phyloP scores from a whole-genome alignment of 1,140 invertebrate genomes.

The Zaprionus camerounensis region DNA sequence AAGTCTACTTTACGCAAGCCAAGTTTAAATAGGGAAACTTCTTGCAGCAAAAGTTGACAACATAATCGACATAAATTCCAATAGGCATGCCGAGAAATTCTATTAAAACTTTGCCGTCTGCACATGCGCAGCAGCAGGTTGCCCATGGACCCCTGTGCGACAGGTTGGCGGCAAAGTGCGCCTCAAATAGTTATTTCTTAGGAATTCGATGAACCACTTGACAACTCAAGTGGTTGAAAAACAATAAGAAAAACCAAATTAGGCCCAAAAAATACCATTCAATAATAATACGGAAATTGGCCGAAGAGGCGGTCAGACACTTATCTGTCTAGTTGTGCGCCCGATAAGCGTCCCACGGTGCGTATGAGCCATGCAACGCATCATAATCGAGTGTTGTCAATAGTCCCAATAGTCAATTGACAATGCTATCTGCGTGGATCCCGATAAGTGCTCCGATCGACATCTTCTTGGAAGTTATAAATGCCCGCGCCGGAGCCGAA shows the following conservation, averaged over 20 bases:
- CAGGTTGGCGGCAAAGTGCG: conserved; percentile 1
- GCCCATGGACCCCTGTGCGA: neutral
- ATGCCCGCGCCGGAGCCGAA: conserved; percentile 24
- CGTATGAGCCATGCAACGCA: conserved; percentile 42
- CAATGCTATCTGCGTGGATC: conserved; percentile 47
- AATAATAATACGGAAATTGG: conserved; percentile 52
- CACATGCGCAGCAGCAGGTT: conserved; percentile 39
- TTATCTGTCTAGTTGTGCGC: conserved; percentile 29
- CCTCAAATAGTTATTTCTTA: conserved; percentile 14
- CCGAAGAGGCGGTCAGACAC: conserved; percentile 38
- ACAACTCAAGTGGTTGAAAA: conserved; percentile 19
- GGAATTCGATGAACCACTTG: conserved; percentile 33
- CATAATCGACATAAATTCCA: conserved; percentile 81
- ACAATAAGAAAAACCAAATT: conserved; percentile 3
- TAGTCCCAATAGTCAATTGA: conserved; percentile 29
- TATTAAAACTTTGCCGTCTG: conserved; percentile 69
- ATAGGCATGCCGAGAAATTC: conserved; percentile 72
- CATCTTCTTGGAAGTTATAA: conserved; percentile 51
- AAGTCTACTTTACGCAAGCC: conserved; percentile 66
- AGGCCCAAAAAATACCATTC: conserved; percentile 4
- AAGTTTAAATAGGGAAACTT: conserved; percentile 80
- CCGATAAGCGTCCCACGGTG: conserved; percentile 45
- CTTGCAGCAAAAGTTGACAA: conserved; percentile 69
- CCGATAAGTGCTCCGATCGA: conserved; percentile 54
- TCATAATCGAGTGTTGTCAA: conserved; percentile 41